Evolutionary conservation across 1,140 invertebrate species (phyloP), one percentile per base, ranked within the genome.

Genomic region (Drosophila grimshawi): DNA sequence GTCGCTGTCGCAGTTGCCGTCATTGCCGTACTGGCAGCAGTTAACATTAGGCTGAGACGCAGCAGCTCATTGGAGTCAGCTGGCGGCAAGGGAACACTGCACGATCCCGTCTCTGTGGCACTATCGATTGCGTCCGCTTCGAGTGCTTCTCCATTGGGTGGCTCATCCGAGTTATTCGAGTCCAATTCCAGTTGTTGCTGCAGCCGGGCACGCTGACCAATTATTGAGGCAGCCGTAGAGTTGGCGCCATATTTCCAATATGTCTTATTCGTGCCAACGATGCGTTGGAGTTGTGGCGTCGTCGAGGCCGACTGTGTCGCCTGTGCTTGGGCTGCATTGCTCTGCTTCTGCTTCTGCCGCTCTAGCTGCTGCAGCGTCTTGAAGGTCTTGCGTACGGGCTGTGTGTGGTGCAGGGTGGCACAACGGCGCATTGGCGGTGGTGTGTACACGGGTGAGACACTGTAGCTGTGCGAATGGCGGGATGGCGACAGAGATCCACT

Each of bases 231-330:
- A 0, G 86, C 90, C 6, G 90, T 91, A 2, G 90, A 91, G 37
- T 92, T 91, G 33, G 74, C 79, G 49, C 90, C 90, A 51, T 92
- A 92, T 52, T 91, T 92, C 86, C 86, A 92, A 41, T 76, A 90
- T 30, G 90, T 90, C 30, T 92, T 91, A 11, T 90, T 90, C 3
- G 83, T 90, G 19, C 90, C 90, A 7, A 72, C 51, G 39, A 90
- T 79, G 43, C 90, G 61, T 19, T 90, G 90, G 30, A 91, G 39
- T 5, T 86, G 80, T 19, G 65, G 61, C 11, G 45, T 32, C 27
- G 51, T 46, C 30, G 52, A 19, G 3, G 41, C 7, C 6, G 72
- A 51, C 2, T 19, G 19, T 19, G 39, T 5, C 30, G 57, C 35
- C n/a, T 64, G 10, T 30, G 49, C n/a, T 43, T 63, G 10, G 19